Evolutionary conservation across 1,140 invertebrate species (phyloP).

Genomic region (Drosophila kikkawai): DNA sequence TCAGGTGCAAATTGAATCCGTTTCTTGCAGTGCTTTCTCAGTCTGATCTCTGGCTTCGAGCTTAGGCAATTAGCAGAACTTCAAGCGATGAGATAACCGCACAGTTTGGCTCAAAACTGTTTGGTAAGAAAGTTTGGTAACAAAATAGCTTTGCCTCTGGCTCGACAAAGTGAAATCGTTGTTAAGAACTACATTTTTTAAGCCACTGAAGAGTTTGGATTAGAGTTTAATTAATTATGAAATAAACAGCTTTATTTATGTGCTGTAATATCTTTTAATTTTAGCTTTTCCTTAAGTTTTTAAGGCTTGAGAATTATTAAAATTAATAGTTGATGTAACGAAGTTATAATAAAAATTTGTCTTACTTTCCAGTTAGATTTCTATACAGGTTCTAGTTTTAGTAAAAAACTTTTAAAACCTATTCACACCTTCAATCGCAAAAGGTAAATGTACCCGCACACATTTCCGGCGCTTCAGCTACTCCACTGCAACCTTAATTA

Average conservation of each 20-base stretch:
- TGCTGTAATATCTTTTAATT: neutral
- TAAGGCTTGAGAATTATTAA: neutral
- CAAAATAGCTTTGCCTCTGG: neutral
- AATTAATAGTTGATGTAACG: too few relatives aligned
- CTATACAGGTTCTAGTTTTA: neutral
- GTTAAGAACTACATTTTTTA: conserved; percentile 1
- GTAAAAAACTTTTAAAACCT: conserved; percentile 4
- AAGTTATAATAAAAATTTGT: neutral
- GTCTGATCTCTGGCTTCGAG: neutral
- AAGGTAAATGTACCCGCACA: neutral
- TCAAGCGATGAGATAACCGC: conserved; percentile 22
- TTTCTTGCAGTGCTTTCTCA: conserved; percentile 20
- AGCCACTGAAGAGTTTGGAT: too few relatives aligned
- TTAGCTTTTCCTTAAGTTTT: neutral
- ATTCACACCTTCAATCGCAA: neutral
- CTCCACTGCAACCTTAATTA: conserved; percentile 40
- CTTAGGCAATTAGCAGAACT: conserved; percentile 20
- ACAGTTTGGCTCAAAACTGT: neutral
- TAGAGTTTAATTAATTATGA: neutral
- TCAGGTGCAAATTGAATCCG: conserved; percentile 44
- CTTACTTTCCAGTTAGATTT: neutral
- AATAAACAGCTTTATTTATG: neutral
- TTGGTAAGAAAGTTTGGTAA: conserved; percentile 2
- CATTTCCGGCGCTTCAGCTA: conserved; percentile 3
- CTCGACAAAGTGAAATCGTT: conserved; percentile 8